These are phyloP conservation scores for Brachylomia viminalis DNA, from an alignment of 2,888 invertebrate species.

Conservation along the genomic window DNA sequence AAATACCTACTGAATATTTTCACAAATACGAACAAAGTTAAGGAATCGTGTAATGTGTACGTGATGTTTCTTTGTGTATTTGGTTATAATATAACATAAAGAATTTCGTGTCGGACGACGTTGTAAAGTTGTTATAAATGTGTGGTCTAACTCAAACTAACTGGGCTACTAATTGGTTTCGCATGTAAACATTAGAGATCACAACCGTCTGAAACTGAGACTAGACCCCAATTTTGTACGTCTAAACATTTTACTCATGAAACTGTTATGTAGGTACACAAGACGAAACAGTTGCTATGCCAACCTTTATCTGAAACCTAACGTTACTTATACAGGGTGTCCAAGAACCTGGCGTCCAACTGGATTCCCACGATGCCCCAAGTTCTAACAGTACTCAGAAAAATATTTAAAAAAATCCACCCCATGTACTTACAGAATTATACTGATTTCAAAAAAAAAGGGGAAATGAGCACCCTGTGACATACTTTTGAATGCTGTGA, in stretches of 20 bases:
- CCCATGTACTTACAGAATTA: no score
- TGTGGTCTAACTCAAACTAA: conserved; percentile 48
- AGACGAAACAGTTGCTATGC: background rate
- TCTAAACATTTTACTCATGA: conserved; percentile 41
- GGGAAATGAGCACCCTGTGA: no score
- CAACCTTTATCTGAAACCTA: background rate
- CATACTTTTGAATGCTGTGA: no score
- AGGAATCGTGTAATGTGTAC: conserved; percentile 31
- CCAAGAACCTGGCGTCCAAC: no score
- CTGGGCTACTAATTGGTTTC: conserved; percentile 51
- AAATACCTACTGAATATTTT: conserved; percentile 38
- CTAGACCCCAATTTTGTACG: conserved; percentile 19
- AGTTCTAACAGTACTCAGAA: no score
- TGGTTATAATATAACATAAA: conserved; percentile 9
- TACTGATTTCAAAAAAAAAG: no score
- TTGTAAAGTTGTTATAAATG: conserved; percentile 27
- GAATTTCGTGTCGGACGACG: conserved; percentile 21
- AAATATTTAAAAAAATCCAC: no score
- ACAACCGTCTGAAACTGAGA: conserved; percentile 19
- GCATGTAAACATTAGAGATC: conserved; percentile 43
- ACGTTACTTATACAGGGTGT: background rate
- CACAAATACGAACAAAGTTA: conserved; percentile 43
- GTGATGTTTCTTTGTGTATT: conserved; percentile 26
- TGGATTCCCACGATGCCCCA: no score
- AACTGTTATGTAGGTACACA: conserved; percentile 43